Evolutionary conservation across 2,888 invertebrate genomes (phyloP), one percentile per base, ranked within the genome.

Genomic region (Empis stercorea): DNA sequence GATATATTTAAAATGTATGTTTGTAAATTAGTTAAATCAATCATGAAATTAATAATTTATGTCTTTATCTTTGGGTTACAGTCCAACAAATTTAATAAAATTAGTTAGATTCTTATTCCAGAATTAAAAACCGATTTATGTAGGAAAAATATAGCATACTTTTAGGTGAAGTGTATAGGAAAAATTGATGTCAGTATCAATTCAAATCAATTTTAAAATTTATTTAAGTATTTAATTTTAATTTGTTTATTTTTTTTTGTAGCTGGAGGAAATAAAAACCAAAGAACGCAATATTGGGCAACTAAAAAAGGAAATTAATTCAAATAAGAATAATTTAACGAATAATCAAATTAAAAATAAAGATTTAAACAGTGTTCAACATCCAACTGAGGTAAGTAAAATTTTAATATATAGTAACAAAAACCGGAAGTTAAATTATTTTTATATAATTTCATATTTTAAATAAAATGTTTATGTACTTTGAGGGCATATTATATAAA

Each of bases 211-310:
- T 40, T 37, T 30, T 17, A 17, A 38, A 20, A 6, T 34, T 34
- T 20, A 38, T 34, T 40, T 14, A 41, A 38, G 44, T 45, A 27
- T 23, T 17, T 40, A 27, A 36, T 9, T 23, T 15, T 30, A 34
- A 10, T 49, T 40, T 30, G 34, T 43, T 50, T 51, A 37, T 50
- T 51, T 52, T 62, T 64, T 56, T 60, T 65, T 65, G 23, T 70
- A 79, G 79, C 76, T 79, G 76, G 79, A 79, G 76, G 79, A 79
- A 77, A 75, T 79, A 59, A 78, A 78, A 75, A 75, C 78, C 72
- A 79, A 79, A 69, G 79, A 79, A 70, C 74, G 79, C 64, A 72
- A 74, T 64, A 76, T 78, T 61, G 71, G 74, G 67, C 78, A 77
- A 66, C 58, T 68, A 45, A 68, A 59, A 54, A 68, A 65, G 57